Evolutionary conservation across 2,113 vertebrate species (phyloP).

Genomic region (Pyrgilauda ruficollis): DNA sequence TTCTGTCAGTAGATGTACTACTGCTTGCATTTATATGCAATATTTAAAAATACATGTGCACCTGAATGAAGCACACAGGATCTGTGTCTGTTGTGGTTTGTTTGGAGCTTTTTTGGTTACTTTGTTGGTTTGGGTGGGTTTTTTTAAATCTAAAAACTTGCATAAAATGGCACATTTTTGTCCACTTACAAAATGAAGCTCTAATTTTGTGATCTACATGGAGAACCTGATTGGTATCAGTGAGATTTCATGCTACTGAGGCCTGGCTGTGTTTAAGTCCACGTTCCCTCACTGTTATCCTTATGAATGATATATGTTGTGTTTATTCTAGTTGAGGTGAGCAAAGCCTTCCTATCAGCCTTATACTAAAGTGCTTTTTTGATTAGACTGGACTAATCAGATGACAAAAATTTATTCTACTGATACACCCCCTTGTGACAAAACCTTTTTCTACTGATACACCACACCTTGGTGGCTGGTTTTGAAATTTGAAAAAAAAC

Average conservation of each 20-base stretch:
- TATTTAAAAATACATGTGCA: neutral
- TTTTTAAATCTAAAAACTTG: neutral
- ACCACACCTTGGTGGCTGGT: neutral
- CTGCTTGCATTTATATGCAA: constrained; percentile 17
- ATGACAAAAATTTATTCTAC: neutral
- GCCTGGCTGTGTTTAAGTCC: neutral
- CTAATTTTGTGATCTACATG: neutral
- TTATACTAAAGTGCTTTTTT: neutral
- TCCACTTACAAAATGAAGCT: neutral
- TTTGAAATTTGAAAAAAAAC: neutral
- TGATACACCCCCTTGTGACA: neutral
- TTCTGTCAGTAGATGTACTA: constrained; percentile 60
- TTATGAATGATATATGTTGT: neutral
- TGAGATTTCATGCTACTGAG: neutral
- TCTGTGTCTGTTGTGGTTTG: neutral
- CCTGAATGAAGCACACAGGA: neutral
- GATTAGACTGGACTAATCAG: neutral
- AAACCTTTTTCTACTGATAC: neutral
- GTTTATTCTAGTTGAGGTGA: neutral
- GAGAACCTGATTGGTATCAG: neutral
- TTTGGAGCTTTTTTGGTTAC: neutral
- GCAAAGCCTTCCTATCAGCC: neutral
- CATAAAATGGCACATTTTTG: neutral
- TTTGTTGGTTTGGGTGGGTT: neutral
- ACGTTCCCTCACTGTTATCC: neutral